Base-by-base conservation (phyloP, 2,888 invertebrate genomes). In the Fragum fragum region DNA sequence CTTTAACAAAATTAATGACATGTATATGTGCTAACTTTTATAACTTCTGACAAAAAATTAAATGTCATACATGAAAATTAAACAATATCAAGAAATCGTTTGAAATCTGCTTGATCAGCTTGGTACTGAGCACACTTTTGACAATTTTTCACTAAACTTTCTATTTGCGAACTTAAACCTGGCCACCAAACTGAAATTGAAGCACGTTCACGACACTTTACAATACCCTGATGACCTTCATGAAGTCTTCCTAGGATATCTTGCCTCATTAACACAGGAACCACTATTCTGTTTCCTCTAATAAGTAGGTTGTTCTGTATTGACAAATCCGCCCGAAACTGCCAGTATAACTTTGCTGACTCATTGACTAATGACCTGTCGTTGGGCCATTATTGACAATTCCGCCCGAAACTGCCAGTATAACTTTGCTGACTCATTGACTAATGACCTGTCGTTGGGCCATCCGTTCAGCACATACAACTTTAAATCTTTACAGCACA, bases 161-260 rank as follows among this genome's bases (percentile, higher is more conserved):
- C 83, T 16, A 80, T 71, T 55, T 77, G 26, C 36, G 32, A 61
- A 28, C 68, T 80, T 14, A 86, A 68, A n/a, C 87, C 83, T 28
- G 81, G 79, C 82, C 86, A 53, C 53, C 53, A 53, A 53, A 53
- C 63, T 53, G 53, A 53, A 53, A 53, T 53, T 18, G 53, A 53
- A 53, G 53, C 53, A 53, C 53, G 53, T 66, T 82, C 80, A n/a
- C 87, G 71, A 66, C 87, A 87, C 76, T 88, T 88, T 6, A 71
- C 70, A 21, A 86, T 86, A 9, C 88, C 85, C 53, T 77, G 76
- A 75, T 87, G 85, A 29, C 77, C 84, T 53, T 81, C 63, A 70
- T 88, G 83, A 29, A 88, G 47, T 75, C 61, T 73, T 21, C 76
- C 71, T 14, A 87, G 70, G 9, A 83, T 79, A 16, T 86, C 80